Conservation (phyloP, 1,140 invertebrate species). For the Mesaphorura yosii region DNA sequence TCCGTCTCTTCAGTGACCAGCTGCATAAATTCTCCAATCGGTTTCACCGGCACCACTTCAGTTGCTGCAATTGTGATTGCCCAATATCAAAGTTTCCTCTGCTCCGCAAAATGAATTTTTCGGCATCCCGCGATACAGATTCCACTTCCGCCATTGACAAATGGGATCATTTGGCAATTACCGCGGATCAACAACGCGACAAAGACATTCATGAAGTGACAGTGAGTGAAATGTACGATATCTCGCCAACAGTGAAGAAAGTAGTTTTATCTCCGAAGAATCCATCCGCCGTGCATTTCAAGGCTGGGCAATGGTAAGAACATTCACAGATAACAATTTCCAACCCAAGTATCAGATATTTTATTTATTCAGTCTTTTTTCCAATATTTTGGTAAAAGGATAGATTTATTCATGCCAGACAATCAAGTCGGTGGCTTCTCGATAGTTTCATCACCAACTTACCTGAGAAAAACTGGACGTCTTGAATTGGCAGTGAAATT, state of each 20-base stretch:
- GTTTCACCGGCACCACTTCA: too few species aligned
- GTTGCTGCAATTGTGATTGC: too few species aligned
- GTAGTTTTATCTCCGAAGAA: conserved; percentile 8
- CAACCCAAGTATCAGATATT: not conserved
- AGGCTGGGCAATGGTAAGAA: conserved; percentile 29
- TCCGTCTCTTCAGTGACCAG: too few species aligned
- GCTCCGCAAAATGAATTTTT: too few species aligned
- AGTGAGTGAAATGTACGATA: conserved; percentile 3
- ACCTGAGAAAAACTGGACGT: conserved; percentile 30
- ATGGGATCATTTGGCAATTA: not conserved
- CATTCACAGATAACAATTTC: not conserved
- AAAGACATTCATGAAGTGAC: conserved; percentile 6
- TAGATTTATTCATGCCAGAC: conserved; percentile 38
- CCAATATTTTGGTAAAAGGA: conserved; percentile 31
- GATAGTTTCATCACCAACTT: conserved; percentile 35
- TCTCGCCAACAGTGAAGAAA: conserved; percentile 26
- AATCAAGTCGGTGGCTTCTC: conserved; percentile 38
- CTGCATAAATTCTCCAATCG: too few species aligned
- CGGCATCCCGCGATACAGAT: too few species aligned
- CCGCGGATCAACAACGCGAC: conserved; percentile 8
- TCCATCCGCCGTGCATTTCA: conserved; percentile 16
- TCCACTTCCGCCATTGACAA: too few species aligned
- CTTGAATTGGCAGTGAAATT: conserved; percentile 37
- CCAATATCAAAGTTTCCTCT: too few species aligned
- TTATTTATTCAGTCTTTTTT: not conserved